Conservation (phyloP, 92 coral and sea anemone species). For the Isaurus tuberculatus region DNA sequence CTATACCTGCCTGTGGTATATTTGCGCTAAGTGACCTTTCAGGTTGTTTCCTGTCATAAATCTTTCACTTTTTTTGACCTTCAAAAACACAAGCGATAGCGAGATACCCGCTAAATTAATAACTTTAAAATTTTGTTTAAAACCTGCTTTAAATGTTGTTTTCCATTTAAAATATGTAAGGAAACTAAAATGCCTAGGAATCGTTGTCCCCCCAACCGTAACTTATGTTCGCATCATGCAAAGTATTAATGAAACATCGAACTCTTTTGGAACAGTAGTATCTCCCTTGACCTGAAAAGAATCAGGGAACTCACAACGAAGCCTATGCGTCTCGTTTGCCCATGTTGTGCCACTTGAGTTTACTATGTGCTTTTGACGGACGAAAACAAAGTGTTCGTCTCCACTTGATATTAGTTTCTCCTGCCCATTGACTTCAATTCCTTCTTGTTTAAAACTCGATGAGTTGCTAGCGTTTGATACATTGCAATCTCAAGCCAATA, state of each 20-base stretch:
- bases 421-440: not conserved
- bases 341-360: slow-evolving; percentile 34
- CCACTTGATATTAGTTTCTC: slow-evolving; percentile 17
- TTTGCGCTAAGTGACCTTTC: too few species aligned
- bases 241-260: slow-evolving; percentile 5
- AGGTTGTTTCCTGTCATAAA: too few species aligned
- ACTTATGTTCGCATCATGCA: too few species aligned
- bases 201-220: too few species aligned
- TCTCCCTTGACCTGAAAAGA: slow-evolving; percentile 13
- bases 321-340: slow-evolving; percentile 48
- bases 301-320: slow-evolving; percentile 27
- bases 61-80: too few species aligned
- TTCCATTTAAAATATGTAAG: too few species aligned
- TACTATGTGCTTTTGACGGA: slow-evolving; percentile 32
- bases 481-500: slow-evolving; percentile 25
- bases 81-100: too few species aligned
- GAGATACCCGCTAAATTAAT: too few species aligned
- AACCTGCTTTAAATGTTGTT: too few species aligned
- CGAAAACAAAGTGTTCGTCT: slow-evolving; percentile 22
- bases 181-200: too few species aligned
- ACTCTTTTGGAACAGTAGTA: not conserved
- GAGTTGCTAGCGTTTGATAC: not conserved
- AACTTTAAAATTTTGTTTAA: too few species aligned
- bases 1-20: too few species aligned
- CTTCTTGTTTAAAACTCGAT: slow-evolving; percentile 13